Base-by-base conservation (phyloP, 2,797 vertebrate genomes). In the Limnodromus scolopaceus region DNA sequence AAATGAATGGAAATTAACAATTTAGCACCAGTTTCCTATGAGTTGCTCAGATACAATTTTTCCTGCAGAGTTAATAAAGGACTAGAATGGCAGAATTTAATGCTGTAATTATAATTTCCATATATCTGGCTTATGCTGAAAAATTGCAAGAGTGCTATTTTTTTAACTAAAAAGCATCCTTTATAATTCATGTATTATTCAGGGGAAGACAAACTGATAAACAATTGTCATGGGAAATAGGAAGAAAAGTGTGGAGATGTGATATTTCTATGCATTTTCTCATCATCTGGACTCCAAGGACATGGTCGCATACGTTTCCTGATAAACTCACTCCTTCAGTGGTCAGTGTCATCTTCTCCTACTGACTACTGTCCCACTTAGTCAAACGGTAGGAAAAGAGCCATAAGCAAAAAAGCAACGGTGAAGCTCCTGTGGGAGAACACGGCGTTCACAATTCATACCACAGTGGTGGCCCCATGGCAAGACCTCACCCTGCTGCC, bases 61-160 rank as follows among this genome's bases (percentile, higher is more conserved):
- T 84, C 95, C 82, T 48, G 49, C 41, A 61, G 84, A 95, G 84
- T 72, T 89, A 89, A 92, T 89, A 71, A 16, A 83, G 16, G 39
- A 75, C 14, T 69, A 72, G 22, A 89, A 95, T 39, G 22, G 39
- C 65, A 76, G 65, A 92, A 78, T 75, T 90, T 91, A 93, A 93
- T 81, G 54, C 34, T 91, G 38, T 71, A 85, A 93, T 93, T 92
- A 85, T 17, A 77, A 72, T 91, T 86, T 92, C 90, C 4, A 46
- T 78, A 66, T 74, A 91, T 86, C 46, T 88, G 49, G 13, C 18
- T 84, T 91, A 79, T 65, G 76, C 46, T 71, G 63, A 93, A 92
- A 92, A 95, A 55, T 68, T 69, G 38, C 64, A 63, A 65, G 49
- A 39, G 41, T 49, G 14, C 1, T 51, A 1, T 65, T 34, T 79